phyloP scores from a whole-genome alignment of 2,113 vertebrate genomes.

The Nannobrachium achirus region DNA sequence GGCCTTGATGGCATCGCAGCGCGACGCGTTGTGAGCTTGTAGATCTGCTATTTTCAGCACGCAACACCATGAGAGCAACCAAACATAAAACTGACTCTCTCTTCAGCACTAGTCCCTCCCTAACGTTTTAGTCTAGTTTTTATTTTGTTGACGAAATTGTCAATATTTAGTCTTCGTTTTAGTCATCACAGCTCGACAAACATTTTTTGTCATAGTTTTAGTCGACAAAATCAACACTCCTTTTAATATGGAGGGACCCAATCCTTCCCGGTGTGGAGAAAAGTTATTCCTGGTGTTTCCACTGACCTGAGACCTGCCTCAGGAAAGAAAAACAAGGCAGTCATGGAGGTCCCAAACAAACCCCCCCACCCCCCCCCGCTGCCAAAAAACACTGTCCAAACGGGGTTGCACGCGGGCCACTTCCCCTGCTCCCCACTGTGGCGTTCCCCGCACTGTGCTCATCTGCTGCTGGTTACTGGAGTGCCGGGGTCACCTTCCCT shows the following conservation, averaged over 20 bases:
- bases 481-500: slow-evolving; percentile 46
- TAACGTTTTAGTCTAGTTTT: too few relatives aligned
- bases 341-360: slow-evolving; percentile 49
- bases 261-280: slow-evolving; percentile 9
- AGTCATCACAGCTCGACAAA: too few relatives aligned
- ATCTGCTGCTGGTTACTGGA: slow-evolving; percentile 66
- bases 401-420: slow-evolving; percentile 32
- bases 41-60: too few relatives aligned
- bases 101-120: too few relatives aligned
- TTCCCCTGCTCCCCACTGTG: slow-evolving; percentile 56
- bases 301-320: slow-evolving; percentile 37
- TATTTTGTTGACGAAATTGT: too few relatives aligned
- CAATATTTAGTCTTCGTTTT: too few relatives aligned
- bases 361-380: slow-evolving; percentile 18
- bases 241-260: slow-evolving; percentile 4
- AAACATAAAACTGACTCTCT: too few relatives aligned
- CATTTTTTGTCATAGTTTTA: too few relatives aligned
- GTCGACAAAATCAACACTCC: too few relatives aligned
- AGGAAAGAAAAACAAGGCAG: slow-evolving; percentile 57
- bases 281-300: slow-evolving; percentile 23
- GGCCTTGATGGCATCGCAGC: too few relatives aligned
- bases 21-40: too few relatives aligned
- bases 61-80: too few relatives aligned
- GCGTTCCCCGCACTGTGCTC: slow-evolving; percentile 56
- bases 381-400: slow-evolving; percentile 53